Evolutionary conservation across 1,140 invertebrate genomes (phyloP).

Genomic region (Drosophila teissieri): DNA sequence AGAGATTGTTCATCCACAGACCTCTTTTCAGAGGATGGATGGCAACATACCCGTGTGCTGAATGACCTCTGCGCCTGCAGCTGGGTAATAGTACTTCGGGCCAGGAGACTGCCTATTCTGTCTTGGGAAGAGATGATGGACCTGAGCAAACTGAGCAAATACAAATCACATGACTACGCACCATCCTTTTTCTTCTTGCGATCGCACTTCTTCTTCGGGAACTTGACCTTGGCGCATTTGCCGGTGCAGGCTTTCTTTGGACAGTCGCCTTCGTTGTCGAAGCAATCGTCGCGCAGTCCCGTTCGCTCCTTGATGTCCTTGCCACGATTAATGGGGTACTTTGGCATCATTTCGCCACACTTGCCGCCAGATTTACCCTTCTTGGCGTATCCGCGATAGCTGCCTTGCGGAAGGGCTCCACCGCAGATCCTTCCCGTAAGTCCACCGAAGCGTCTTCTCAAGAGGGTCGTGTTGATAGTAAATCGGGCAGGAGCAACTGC

Average conservation of each 20-base stretch:
- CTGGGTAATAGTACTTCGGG: not conserved
- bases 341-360: conserved; percentile 14
- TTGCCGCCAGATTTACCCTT: conserved; percentile 33
- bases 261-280: not conserved
- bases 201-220: conserved; percentile 59
- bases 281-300: conserved; percentile 48
- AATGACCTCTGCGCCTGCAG: conserved; percentile 3
- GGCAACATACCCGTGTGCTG: not conserved
- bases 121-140: conserved; percentile 5
- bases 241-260: conserved; percentile 2
- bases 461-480: conserved; percentile 7
- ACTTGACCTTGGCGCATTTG: conserved; percentile 26
- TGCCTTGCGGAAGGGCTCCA: not conserved
- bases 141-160: not conserved
- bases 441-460: conserved; percentile 26
- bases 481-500: conserved; percentile 7
- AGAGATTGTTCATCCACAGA: conserved; percentile 9
- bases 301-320: conserved; percentile 42
- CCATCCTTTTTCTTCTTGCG: conserved; percentile 13
- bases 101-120: conserved; percentile 19
- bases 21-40: not conserved
- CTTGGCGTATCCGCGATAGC: conserved; percentile 16
- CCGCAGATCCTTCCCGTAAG: not conserved
- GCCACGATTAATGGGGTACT: conserved; percentile 27
- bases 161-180: conserved; percentile 11